Evolutionary conservation across 2,113 vertebrate species (phyloP), one percentile per base, ranked within the genome.

Genomic region (Anoplopoma fimbria): DNA sequence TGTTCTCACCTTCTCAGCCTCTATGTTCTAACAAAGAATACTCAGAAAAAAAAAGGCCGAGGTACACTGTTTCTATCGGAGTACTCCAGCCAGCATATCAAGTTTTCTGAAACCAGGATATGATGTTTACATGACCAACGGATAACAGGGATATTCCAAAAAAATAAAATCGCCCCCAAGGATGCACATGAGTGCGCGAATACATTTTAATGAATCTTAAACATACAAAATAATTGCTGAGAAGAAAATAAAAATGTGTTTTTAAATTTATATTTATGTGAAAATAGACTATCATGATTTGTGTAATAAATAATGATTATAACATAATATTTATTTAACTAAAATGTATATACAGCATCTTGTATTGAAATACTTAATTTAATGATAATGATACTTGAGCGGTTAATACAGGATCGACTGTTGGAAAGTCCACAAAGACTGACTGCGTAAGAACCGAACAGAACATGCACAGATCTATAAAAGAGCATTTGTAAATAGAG

Each of bases 401-500:
- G 82, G 71, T 1, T 69, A 36, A 68, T 58, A 68, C 81, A 91
- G 86, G 86, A 74, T 55, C 64, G 53, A 40, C 38, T 31, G 45
- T 36, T 47, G 63, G 55, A 61, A 85, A 81, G 76, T 86, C 88
- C 62, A 79, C 78, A 63, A 65, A 77, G 45, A 79, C 12, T 53
- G 71, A 72, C 63, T 69, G 36, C 4, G 1, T 60, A 78, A 75
- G 17, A 62, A 47, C 42, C 4, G 1, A 85, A 53, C 57, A 57
- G 53, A 83, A 75, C 45, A 57, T 63, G 77, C 69, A 85, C n/a
- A 82, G 79, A 90, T 84, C 27, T 80, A 79, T 84, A 83, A 77
- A 86, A 86, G 87, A 87, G 77, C 68, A 65, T 83, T 81, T 90
- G 86, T 86, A 79, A 69, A 88, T 88, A 79, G 57, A n/a, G 77